Percentiles rank a stretch among this genome's conserved stretches.
phyloP scores from a whole-genome alignment of 1,140 invertebrate genomes.

The Cydia pomonella region DNA sequence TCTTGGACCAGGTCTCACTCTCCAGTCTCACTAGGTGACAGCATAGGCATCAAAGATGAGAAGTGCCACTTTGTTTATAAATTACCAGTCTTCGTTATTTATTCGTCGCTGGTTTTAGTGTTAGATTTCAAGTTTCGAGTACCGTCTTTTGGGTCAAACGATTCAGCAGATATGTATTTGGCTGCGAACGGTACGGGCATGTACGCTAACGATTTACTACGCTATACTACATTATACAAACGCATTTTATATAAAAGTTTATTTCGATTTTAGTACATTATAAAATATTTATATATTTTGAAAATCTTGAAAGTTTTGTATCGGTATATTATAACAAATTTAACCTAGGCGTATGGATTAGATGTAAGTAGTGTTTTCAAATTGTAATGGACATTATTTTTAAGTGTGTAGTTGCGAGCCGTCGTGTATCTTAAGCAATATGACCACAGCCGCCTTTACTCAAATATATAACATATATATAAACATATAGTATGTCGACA shows the following conservation, averaged over 20 bases:
- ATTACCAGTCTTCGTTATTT: slow-evolving; percentile 30
- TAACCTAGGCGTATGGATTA: slow-evolving; percentile 75
- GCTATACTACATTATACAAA: slow-evolving; percentile 36
- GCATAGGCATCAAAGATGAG: not conserved
- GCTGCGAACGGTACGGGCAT: slow-evolving; percentile 11
- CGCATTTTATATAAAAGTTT: slow-evolving; percentile 45
- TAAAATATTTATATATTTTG: slow-evolving; percentile 69
- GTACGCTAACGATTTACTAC: slow-evolving; percentile 22
- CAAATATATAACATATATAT: slow-evolving; percentile 38
- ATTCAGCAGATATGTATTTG: slow-evolving; percentile 23
- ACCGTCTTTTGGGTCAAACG: slow-evolving; percentile 43
- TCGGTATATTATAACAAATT: slow-evolving; percentile 77
- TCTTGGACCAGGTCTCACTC: not conserved
- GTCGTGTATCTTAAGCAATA: slow-evolving; percentile 64
- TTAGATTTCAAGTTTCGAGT: slow-evolving; percentile 30
- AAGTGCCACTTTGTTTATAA: not conserved
- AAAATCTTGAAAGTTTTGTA: slow-evolving; percentile 64
- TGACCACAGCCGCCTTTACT: slow-evolving; percentile 68
- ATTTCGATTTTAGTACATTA: slow-evolving; percentile 44
- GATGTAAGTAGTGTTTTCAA: slow-evolving; percentile 81
- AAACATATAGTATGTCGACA: slow-evolving; percentile 51
- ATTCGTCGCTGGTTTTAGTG: slow-evolving; percentile 28
- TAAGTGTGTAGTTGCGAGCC: slow-evolving; percentile 54
- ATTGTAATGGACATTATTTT: slow-evolving; percentile 78
- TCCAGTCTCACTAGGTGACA: not conserved